A percentile compares a stretch with the other conserved stretches of the same genome.
Evolutionary conservation across 2,113 vertebrate species (phyloP).

Genomic region (Limanda limanda): DNA sequence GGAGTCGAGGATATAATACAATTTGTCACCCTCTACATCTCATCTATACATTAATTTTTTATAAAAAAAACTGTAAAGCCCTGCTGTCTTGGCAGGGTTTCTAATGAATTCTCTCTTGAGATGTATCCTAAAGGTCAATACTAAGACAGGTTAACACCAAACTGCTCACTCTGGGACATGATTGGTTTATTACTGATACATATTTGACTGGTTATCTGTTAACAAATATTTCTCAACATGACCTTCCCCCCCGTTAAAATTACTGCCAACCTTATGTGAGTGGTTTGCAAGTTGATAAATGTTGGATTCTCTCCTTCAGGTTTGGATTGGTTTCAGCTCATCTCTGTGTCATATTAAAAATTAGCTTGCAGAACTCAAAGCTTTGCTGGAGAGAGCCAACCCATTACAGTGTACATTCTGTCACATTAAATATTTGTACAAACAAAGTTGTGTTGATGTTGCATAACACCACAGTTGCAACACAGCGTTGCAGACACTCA

Average conservation of each 20-base stretch:
- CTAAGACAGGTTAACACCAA: not conserved
- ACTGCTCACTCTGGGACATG: not conserved
- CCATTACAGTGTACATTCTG: not conserved
- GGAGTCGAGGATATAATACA: not conserved
- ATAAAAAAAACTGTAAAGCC: not conserved
- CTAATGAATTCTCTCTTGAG: slow-evolving; percentile 8
- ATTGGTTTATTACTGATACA: not conserved
- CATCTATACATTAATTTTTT: not conserved
- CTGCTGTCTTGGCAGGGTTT: not conserved
- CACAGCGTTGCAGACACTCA: not conserved
- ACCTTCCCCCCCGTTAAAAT: not conserved
- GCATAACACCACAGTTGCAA: not conserved
- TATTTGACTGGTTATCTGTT: not conserved
- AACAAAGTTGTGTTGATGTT: not conserved
- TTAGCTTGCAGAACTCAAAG: not conserved
- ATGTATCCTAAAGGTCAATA: slow-evolving; percentile 6
- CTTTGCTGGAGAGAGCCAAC: not conserved
- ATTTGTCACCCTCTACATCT: too few relatives aligned
- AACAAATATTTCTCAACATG: not conserved
- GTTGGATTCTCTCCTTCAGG: slow-evolving; percentile 22
- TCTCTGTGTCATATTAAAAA: slow-evolving; percentile 12
- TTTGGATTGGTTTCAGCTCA: slow-evolving; percentile 29
- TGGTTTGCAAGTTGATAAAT: not conserved
- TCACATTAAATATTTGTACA: not conserved
- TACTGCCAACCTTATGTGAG: not conserved